phyloP scores from a whole-genome alignment of 2,113 vertebrate species.

The Ranitomeya imitator region DNA sequence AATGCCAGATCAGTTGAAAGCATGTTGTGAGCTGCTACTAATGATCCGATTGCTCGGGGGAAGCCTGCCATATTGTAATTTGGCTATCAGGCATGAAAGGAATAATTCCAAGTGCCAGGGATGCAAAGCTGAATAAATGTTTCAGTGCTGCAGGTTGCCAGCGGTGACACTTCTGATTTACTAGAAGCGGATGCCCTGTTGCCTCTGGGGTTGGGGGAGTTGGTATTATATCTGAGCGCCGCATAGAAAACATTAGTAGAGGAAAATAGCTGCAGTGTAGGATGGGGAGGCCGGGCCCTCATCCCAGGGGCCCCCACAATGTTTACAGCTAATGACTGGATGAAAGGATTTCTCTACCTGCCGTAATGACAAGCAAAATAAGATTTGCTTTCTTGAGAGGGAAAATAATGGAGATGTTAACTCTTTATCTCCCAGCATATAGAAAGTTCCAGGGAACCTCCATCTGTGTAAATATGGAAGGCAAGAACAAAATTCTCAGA shows the following conservation, averaged over 20 bases:
- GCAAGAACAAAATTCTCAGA: too few species aligned
- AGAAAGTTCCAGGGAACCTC: background rate
- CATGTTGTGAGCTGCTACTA: constrained; percentile 99
- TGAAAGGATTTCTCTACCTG: constrained; percentile 80
- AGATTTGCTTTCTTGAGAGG: constrained; percentile 76
- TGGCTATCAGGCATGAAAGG: constrained; percentile 99
- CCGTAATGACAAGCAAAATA: constrained; percentile 79
- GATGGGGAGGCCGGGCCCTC: constrained; percentile 76
- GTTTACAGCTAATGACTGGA: constrained; percentile 82
- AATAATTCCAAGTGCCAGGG: constrained; percentile 99
- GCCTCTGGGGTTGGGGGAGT: constrained; percentile 87
- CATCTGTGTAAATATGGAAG: background rate
- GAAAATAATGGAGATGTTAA: constrained; percentile 80
- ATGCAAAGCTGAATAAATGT: constrained; percentile 99
- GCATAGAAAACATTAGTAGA: constrained; percentile 85
- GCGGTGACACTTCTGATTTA: constrained; percentile 99
- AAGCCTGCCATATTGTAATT: constrained; percentile 99
- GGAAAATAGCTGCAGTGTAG: constrained; percentile 78
- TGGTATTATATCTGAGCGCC: constrained; percentile 78
- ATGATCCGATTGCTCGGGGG: constrained; percentile 96
- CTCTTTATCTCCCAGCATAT: constrained; percentile 66
- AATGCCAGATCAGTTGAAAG: constrained; percentile 99
- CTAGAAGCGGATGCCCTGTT: constrained; percentile 96
- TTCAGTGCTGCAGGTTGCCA: constrained; percentile 95
- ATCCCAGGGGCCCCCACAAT: constrained; percentile 75